Base-by-base conservation (phyloP, 1,140 invertebrate genomes). In the Brachionus calyciflorus region DNA sequence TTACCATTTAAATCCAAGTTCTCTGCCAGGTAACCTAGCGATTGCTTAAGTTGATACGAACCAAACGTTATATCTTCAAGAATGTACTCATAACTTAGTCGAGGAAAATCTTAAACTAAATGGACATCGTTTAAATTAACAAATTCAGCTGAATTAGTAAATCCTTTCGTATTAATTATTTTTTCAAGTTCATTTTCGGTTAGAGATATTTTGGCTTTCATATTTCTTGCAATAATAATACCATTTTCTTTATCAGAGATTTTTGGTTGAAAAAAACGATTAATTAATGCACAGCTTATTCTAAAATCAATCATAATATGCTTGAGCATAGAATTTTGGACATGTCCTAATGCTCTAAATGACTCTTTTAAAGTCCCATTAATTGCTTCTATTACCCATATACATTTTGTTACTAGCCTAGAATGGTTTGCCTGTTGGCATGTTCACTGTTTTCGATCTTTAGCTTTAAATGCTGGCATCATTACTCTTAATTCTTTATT, bases 41-140 rank as follows among this genome's bases (percentile, higher is more conserved):
- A 28, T 57, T 57, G 53, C 30, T 57, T 57, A 14, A 57, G n/a
- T 28, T 57, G 26, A 57, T 30, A 57, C 9, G 26, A 57, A 5
- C 28, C 53, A 57, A 57, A 57, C 14, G 53, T 57, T 33, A 57
- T 57, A 57, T 57, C 30, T 57, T 57, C 53, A 21, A 57, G 30
- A 28, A 57, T 57, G 30, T 28, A 57, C n/a, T 57, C 53, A 57
- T 57, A 30, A 28, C 26, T 57, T n/a, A 57, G 28, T 30, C 26
- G 26, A 14, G 53, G 53, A 57, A 57, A 57, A 57, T 57, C 53
- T 14, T 26, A n/a, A 1, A 33, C 14, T 14, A 57, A 28, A 57
- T 57, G n/a, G 10, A n/a, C 30, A 28, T 57, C 53, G n/a, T n/a
- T n/a, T 6, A 57, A 28, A 57, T 57, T 57, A 57, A 57, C 53